Conservation (phyloP, 1,140 invertebrate species). For the Ladona fulva region DNA sequence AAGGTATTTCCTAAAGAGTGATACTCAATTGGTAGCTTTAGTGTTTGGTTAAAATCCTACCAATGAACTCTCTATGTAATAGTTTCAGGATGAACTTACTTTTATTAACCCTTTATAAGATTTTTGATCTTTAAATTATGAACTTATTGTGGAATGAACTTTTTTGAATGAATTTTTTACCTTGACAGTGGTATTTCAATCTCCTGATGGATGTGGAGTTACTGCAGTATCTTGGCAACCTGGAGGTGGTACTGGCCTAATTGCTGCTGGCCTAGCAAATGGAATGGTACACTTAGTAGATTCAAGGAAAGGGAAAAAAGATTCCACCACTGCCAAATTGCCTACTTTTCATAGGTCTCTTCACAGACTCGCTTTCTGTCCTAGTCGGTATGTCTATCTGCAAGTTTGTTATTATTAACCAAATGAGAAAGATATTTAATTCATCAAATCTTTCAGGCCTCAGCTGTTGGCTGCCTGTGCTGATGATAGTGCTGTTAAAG, state of each 20-base stretch:
- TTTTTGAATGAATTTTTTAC: neutral
- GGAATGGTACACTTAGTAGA: neutral
- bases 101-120: too few relatives aligned
- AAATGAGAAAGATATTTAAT: neutral
- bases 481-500: slow-evolving; percentile 22
- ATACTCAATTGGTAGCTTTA: too few relatives aligned
- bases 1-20: too few relatives aligned
- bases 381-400: neutral
- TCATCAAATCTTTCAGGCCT: slow-evolving; percentile 12
- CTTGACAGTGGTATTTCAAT: neutral
- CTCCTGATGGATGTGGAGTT: neutral
- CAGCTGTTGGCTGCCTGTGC: slow-evolving; percentile 23
- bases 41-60: too few relatives aligned
- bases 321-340: neutral
- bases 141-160: neutral
- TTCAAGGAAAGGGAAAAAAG: neutral
- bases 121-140: too few relatives aligned
- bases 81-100: too few relatives aligned
- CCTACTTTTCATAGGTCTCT: neutral
- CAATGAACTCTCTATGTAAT: too few relatives aligned
- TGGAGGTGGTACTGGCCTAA: neutral
- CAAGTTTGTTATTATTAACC: neutral
- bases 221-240: neutral
- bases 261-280: neutral
- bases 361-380: neutral